Base-by-base conservation (phyloP, 2,797 vertebrate species). In the Xiphophorus birchmanni region DNA sequence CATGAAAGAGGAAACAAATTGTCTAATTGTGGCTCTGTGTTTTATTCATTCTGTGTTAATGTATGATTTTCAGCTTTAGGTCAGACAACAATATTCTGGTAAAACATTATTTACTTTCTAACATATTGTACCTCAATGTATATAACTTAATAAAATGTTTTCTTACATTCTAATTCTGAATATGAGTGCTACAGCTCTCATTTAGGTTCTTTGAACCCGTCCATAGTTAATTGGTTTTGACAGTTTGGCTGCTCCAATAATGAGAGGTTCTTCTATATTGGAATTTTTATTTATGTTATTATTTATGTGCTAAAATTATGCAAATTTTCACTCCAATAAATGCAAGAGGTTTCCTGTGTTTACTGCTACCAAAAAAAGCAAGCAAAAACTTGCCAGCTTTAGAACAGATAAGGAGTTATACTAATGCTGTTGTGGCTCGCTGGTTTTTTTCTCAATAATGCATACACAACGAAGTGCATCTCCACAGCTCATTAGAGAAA, bases 401-500 rank as follows among this genome's bases (percentile, higher is more conserved):
- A 8, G 60, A 58, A 4, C 21, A 52, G 26, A 86, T 40, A 48
- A 73, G 75, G 77, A 5, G 3, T 48, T 56, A 15, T 75, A 77
- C 17, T 80, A 77, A 74, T 52, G 12, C 23, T 86, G 79, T 75
- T 84, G 40, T 75, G 73, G 71, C 29, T 80, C 32, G 65, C 21
- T 83, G 77, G 84, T 78, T 80, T 89, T 32, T 88, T 78, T 92
- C 84, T 86, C 65, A 71, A 12, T 45, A 76, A 40, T 79, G 73
- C 40, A 73, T 77, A 76, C 75, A 80, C 72, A 50, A 42, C 54
- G 35, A 79, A 76, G 74, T 73, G 60, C 75, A 86, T 67, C 78
- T 69, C 82, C 78, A 87, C 75, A 84, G 87, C 88, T 92, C 90
- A 93, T 94, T 94, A 91, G 88, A 91, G 74, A 77, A 88, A 80